Evolutionary conservation across 2,797 vertebrate genomes (phyloP).

Genomic region (Myotis vivesi): DNA sequence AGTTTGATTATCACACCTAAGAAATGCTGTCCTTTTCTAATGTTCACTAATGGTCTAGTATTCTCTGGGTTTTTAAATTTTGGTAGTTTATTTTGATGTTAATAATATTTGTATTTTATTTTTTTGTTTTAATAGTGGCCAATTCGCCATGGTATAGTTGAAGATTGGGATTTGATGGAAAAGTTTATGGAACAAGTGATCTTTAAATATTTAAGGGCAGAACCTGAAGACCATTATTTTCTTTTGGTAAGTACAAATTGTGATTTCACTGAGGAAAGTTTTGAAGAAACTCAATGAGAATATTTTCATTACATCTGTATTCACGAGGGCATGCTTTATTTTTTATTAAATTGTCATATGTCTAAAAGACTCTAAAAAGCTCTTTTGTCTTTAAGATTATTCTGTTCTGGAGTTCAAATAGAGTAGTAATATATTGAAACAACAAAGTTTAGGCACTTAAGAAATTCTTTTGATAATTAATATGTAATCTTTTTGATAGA

Average conservation of each 20-base stretch:
- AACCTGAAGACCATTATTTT: constrained; percentile 98
- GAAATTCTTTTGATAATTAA: constrained; percentile 31
- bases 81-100: constrained; percentile 50
- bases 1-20: not conserved
- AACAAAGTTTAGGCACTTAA: not conserved
- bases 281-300: constrained; percentile 22
- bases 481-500: not conserved
- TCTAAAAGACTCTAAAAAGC: constrained; percentile 38
- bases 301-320: not conserved
- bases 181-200: constrained; percentile 98
- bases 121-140: constrained; percentile 90
- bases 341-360: constrained; percentile 9
- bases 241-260: constrained; percentile 89
- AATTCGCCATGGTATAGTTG: constrained; percentile 97
- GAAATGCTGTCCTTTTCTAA: not conserved
- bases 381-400: not conserved
- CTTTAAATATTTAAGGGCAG: constrained; percentile 98
- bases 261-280: constrained; percentile 8
- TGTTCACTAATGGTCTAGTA: not conserved
- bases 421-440: not conserved
- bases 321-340: not conserved
- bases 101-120: not conserved
- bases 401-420: not conserved
- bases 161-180: constrained; percentile 99
- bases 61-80: not conserved